Evolutionary conservation across 1,140 invertebrate species (phyloP), one percentile per base, ranked within the genome.

Genomic region (Caenorhabditis briggsae): DNA sequence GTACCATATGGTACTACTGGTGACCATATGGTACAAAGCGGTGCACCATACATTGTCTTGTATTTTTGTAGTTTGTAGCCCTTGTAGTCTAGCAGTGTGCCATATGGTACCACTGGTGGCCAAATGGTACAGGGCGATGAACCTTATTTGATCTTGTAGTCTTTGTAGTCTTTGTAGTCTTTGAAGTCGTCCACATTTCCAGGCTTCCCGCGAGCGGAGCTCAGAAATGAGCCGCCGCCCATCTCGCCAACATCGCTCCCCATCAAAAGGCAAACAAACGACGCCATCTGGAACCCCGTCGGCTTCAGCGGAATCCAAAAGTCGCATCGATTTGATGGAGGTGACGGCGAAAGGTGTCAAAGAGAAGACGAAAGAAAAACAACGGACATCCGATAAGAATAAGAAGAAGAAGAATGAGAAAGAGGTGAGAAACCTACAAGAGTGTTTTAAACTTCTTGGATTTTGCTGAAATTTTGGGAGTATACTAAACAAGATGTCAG

Each of bases 331-430:
- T 46, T n/a, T 43, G 14, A 46, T 70, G 64, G 64, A 70, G 8
- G 64, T 70, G 16, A 70, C 64, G 14, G 64, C 64, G 64, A 70
- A 70, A 18, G 64, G 64, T 16, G 18, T 70, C 14, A 70, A 70
- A 18, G 43, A 43, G 8, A 41, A 43, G 41, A 43, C 20, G 18
- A 46, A 70, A 8, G 41, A 43, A 33, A 33, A 64, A 23, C 25
- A 64, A 33, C 16, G 6, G 59, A n/a, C 56, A 20, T 23, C 56
- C 1, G 56, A n/a, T 14, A 58, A 58, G 56, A 58, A 58, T 33
- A 33, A 16, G 9, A 11, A 53, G 59, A 61, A 61, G n/a, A 46
- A 70, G 18, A 46, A 70, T 14, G 41, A 70, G 64, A 46, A 43
- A 14, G 41, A 46, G 64, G 64, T 43, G 46, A 3, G 50, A 53